These are phyloP conservation scores for Oncorhynchus keta DNA, from an alignment of 2,113 vertebrate genomes.

Conservation along the genomic window DNA sequence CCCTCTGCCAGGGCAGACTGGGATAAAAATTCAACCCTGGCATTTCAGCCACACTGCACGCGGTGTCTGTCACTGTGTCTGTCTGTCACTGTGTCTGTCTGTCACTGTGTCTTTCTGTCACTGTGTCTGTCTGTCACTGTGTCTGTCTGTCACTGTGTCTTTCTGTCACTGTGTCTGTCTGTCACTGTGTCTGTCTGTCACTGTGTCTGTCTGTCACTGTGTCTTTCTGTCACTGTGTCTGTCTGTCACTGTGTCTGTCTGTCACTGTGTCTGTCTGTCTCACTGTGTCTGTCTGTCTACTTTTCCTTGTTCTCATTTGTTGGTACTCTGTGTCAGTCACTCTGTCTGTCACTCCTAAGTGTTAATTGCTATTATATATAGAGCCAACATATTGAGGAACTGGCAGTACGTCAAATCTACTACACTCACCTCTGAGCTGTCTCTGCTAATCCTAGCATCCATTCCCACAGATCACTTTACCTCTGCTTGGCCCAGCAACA, in stretches of 20 bases:
- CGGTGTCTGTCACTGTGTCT: background rate
- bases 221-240: background rate
- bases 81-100: background rate
- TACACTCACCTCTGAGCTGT: too few species aligned
- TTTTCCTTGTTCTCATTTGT: too few species aligned
- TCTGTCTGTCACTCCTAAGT: too few species aligned
- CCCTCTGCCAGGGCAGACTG: slow-evolving; percentile 53
- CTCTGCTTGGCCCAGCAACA: background rate
- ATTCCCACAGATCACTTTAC: background rate
- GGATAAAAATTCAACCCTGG: too few species aligned
- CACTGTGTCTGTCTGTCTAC: background rate
- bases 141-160: background rate
- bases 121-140: too few species aligned
- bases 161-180: background rate
- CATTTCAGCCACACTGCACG: too few species aligned
- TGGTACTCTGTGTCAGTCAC: too few species aligned
- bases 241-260: background rate
- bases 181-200: background rate
- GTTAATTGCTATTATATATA: too few species aligned
- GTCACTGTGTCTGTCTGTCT: background rate
- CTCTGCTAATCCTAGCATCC: too few species aligned
- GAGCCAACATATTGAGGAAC: too few species aligned
- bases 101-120: background rate
- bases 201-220: background rate
- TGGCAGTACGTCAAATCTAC: too few species aligned